phyloP scores from a whole-genome alignment of 2,888 invertebrate species.

The Xanthia togata region DNA sequence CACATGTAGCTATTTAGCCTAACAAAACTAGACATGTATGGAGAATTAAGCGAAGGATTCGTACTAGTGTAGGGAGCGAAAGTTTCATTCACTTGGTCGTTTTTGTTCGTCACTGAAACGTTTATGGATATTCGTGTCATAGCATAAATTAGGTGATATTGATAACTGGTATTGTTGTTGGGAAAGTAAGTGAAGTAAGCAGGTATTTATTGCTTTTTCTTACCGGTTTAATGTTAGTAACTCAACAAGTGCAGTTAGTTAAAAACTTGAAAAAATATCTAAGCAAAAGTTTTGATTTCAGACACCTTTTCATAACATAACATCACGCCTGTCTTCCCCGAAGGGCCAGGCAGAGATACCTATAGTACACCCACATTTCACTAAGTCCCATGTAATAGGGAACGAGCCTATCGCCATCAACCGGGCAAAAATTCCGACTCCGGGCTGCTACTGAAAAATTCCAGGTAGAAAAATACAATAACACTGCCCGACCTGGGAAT shows the following conservation, averaged over 20 bases:
- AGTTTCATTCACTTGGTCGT: conserved; percentile 40
- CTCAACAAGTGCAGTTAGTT: neutral
- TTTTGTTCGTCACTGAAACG: conserved; percentile 29
- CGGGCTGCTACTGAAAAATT: no score
- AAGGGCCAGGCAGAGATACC: no score
- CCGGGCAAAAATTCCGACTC: no score
- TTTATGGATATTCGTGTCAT: conserved; percentile 44
- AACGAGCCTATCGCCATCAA: no score
- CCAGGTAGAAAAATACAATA: no score
- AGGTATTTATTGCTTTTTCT: conserved; percentile 9
- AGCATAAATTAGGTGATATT: conserved; percentile 32
- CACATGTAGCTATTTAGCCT: neutral
- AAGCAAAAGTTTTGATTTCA: neutral
- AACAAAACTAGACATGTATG: conserved; percentile 41
- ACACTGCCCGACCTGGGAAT: no score
- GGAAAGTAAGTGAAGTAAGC: conserved; percentile 13
- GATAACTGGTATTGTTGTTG: conserved; percentile 22
- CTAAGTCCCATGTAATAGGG: no score
- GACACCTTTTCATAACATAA: neutral
- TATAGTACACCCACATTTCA: no score
- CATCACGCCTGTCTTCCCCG: no score
- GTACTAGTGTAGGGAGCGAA: conserved; percentile 44
- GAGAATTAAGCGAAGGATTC: neutral
- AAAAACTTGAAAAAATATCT: neutral
- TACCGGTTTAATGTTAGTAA: neutral